Conservation (phyloP, 2,113 vertebrate genomes). For the Bettongia penicillata region DNA sequence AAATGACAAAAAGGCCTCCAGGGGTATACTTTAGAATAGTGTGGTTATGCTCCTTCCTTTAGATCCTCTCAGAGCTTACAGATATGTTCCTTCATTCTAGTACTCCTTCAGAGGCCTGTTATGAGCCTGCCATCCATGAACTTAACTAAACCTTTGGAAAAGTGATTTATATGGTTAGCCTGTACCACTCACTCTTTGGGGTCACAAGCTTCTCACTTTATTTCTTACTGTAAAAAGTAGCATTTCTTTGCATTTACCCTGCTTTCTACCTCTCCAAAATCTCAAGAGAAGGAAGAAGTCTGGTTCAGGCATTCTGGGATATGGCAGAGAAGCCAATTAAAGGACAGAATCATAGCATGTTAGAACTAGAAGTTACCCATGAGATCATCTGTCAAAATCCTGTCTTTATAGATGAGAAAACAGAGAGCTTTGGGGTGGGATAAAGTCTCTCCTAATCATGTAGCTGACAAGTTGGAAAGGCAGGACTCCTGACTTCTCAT, state of each 20-base stretch:
- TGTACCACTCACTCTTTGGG: neutral
- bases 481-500: neutral
- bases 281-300: neutral
- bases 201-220: neutral
- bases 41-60: neutral
- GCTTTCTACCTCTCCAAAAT: neutral
- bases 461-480: neutral
- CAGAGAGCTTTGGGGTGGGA: neutral
- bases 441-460: neutral
- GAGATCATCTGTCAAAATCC: neutral
- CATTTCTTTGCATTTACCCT: neutral
- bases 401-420: neutral
- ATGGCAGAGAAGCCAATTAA: neutral
- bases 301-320: neutral
- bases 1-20: neutral
- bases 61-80: neutral
- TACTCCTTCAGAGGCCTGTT: neutral
- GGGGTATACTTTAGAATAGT: neutral
- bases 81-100: neutral
- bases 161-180: neutral
- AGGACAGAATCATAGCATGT: neutral
- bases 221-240: neutral
- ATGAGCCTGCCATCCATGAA: neutral
- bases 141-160: neutral
- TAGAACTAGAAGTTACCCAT: neutral